phyloP scores from a whole-genome alignment of 1,140 invertebrate genomes.

The Bombus pascuorum region DNA sequence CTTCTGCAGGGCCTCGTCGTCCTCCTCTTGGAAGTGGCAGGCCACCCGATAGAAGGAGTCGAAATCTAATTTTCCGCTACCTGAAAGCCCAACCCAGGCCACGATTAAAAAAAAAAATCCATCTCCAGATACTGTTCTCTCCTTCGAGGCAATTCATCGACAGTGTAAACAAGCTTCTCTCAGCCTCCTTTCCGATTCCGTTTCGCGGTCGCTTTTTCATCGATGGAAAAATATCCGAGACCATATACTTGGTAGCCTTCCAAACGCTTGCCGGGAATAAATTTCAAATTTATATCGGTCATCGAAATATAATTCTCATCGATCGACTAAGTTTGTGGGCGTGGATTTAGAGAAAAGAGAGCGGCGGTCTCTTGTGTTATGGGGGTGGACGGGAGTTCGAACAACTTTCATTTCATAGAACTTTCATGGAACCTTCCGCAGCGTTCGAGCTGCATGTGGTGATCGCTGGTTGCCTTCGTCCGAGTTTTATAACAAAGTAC shows the following conservation, averaged over 20 bases:
- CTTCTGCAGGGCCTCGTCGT: conserved; percentile 91
- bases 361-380: not conserved
- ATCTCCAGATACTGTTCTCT: not conserved
- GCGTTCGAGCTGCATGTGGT: not conserved
- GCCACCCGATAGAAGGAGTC: conserved; percentile 88
- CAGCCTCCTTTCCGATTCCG: not conserved
- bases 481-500: no score
- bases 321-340: not conserved
- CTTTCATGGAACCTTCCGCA: not conserved
- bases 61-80: conserved; percentile 86
- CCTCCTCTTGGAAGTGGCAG: conserved; percentile 87
- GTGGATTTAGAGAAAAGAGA: no score
- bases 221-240: conserved; percentile 11
- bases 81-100: conserved; percentile 74
- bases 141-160: not conserved
- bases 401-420: not conserved
- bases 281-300: conserved; percentile 56
- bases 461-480: no score
- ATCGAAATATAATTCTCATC: not conserved
- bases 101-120: conserved; percentile 21
- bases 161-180: conserved; percentile 30
- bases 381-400: not conserved
- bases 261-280: conserved; percentile 47
- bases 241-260: conserved; percentile 39
- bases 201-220: conserved; percentile 8